Percentiles rank a stretch among this genome's conserved stretches.
Evolutionary conservation across 2,797 vertebrate species (phyloP).

Genomic region (Alcedo atthis): DNA sequence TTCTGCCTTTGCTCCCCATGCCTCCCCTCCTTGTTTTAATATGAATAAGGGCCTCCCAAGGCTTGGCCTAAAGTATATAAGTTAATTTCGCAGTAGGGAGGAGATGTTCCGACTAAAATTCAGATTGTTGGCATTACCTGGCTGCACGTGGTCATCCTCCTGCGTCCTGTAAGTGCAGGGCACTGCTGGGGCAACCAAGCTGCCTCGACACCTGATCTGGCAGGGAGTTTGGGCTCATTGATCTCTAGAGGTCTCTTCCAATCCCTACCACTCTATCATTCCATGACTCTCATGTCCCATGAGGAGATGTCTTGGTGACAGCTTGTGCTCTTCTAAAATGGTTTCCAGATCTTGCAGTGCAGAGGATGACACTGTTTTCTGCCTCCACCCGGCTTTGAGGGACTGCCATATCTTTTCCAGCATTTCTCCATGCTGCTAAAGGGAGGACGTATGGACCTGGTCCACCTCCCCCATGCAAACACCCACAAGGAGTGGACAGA

Average conservation of each 20-base stretch:
- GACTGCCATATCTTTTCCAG: background rate
- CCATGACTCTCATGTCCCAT: too few relatives aligned
- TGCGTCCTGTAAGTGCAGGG: background rate
- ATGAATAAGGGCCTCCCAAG: background rate
- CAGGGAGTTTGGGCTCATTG: too few relatives aligned
- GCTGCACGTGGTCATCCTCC: background rate
- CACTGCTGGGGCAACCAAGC: background rate
- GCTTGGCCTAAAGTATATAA: background rate
- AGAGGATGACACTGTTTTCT: background rate
- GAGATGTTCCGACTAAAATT: background rate
- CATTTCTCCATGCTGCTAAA: background rate
- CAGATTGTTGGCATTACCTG: background rate
- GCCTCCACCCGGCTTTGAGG: background rate
- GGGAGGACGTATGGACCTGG: background rate
- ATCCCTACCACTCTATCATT: too few relatives aligned
- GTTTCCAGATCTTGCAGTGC: background rate
- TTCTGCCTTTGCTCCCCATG: background rate
- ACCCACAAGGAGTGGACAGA: background rate
- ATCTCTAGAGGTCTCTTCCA: too few relatives aligned
- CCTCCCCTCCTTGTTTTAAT: background rate
- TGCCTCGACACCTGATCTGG: rapidly evolving
- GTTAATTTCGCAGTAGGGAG: background rate
- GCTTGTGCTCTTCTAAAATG: background rate
- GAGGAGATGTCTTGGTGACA: background rate
- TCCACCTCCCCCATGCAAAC: background rate